Evolutionary conservation across 2,888 invertebrate species (phyloP), one percentile per base, ranked within the genome.

Genomic region (Pegoplata infirma): DNA sequence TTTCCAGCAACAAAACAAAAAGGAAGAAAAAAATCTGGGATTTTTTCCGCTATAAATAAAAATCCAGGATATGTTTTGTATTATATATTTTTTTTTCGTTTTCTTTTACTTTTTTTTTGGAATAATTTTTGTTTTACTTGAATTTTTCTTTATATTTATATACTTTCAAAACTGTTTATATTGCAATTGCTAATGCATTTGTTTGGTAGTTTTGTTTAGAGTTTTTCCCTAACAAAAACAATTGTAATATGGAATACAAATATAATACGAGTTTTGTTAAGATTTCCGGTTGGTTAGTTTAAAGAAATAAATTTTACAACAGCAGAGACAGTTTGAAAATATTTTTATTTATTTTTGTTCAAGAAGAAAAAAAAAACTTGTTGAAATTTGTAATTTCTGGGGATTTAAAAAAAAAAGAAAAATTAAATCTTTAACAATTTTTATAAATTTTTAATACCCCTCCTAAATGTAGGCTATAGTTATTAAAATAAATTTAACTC

Each of bases 171-270:
- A 36, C 49, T 76, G 59, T 21, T 72, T 67, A 49, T 67, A 71
- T 71, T 74, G 66, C 74, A 74, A 74, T 79, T 79, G 71, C 61
- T 75, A 79, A 79, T 79, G 79, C 56, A 75, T 71, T 79, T 75
- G 53, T 63, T 75, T 47, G 59, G 32, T 40, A 49, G 25, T 44
- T 61, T 59, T 76, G 59, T 64, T 64, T 44, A 44, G 46, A 59
- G 16, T 59, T 71, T 47, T 53, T 14, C n/a, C n/a, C 12, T 53
- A 67, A 66, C 21, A 51, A n/a, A n/a, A 71, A 32, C 28, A 19
- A 21, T 40, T 8, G 6, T 51, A 47, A 36, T 23, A n/a, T 23
- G 10, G 1, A 64, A 47, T 17, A 28, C 23, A 32, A 47, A 17
- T n/a, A 36, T 49, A 55, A 3, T 63, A 61, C 23, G 40, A 68